Evolutionary conservation across 2,113 vertebrate genomes (phyloP), one percentile per base, ranked within the genome.

Genomic region (Clinocottus analis): DNA sequence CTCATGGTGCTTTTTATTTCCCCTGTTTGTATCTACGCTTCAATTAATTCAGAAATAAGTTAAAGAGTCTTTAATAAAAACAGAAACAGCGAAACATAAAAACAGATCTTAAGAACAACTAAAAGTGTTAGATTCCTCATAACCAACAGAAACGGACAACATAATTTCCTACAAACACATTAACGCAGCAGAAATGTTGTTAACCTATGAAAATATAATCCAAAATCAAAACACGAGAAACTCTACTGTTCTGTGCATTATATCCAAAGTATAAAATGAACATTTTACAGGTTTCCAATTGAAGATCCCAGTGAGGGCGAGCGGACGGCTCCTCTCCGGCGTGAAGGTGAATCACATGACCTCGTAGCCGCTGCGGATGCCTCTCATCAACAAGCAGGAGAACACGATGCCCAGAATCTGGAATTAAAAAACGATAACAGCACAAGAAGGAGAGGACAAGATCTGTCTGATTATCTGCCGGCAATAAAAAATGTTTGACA

Each of bases 361-460:
- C 89, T 97, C 96, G 7, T 98, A 98, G 77, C 96, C 96, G 10
- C 95, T 97, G 73, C 96, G 95, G 77, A 98, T 98, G 71, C 95
- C 96, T 92, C 92, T 96, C 95, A 97, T 96, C 63, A 98, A 93
- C 83, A 94, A 83, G 88, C 97, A 98, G 72, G 97, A 93, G 27
- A 98, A 96, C 75, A 96, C 70, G 5, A 98, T 89, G 33, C 97
- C 97, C 87, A 96, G 70, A 37, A 97, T 58, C 97, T 98, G 90
- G 7, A 89, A 87, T 25, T 6, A 6, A 64, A n/a, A 31, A 68
- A 61, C 25, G 19, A 31, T 14, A 17, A 6, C 35, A 35, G n/a
- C 21, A 59, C 7, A 13, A 19, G 45, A 21, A 21, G 47, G 7
- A 49, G 4, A 17, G 2, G 7, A 61, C 31, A 35, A n/a, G 31